Base-by-base conservation (phyloP, 2,797 vertebrate genomes). In the Danio choprae region DNA sequence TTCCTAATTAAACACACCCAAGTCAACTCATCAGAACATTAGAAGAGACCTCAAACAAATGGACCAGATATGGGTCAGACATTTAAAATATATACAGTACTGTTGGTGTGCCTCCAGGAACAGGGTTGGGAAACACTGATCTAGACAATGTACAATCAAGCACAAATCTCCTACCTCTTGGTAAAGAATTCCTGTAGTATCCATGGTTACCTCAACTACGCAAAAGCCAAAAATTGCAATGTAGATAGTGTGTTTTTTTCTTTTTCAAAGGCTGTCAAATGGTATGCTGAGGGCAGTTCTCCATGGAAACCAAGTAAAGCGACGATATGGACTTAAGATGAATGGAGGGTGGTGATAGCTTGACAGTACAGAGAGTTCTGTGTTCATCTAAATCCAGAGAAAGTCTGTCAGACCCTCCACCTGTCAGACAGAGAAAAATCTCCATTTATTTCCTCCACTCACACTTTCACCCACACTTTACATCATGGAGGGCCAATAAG, bases 131-230 rank as follows among this genome's bases (percentile, higher is more conserved):
- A 29, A 29, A 29, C 29, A 29, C 29, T 29, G 29, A 56, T 46
- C 20, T 16, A 67, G 40, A 68, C n/a, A 78, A 78, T 50, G 12
- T 9, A 48, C 22, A 60, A 60, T 29, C 60, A 29, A 53, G 36
- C 38, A 41, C 22, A 62, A 65, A 55, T 62, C 36, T 70, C 43
- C 12, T 48, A 22, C 38, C 29, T 80, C 20, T 12, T 36, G 13
- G 55, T 46, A 10, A 56, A 65, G 38, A 43, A 72, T n/a, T 43
- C 11, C n/a, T 29, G 6, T n/a, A 43, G 74, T 72, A 77, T 48
- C 81, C 74, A 82, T 82, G 67, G 80, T 59, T 77, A 82, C 81
- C 50, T 58, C 12, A 38, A 72, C 20, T 71, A 77, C 6, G 59
- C 74, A 77, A 64, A 75, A 62, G 58, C 41, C 58, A 73, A 77